phyloP scores from a whole-genome alignment of 2,888 invertebrate species.

The Steinernema scapterisci region DNA sequence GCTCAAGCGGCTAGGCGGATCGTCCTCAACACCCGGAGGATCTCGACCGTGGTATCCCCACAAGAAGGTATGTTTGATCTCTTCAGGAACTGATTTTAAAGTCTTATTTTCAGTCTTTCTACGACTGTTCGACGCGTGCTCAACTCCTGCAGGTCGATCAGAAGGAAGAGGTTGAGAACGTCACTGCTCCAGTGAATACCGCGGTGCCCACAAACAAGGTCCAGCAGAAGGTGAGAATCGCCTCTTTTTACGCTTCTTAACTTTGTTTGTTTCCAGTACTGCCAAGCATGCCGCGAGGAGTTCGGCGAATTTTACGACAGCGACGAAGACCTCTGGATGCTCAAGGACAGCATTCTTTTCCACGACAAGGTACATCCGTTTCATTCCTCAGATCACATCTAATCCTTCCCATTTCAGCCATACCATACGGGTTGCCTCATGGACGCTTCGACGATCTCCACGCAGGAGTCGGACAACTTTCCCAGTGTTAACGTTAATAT shows the following conservation, averaged over 20 bases:
- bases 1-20: conserved; percentile 75
- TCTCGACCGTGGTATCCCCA: conserved; percentile 88
- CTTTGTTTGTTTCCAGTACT: conserved; percentile 71
- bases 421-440: conserved; percentile 27
- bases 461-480: background rate
- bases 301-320: conserved; percentile 96
- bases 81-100: background rate
- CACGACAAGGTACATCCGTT: conserved; percentile 43
- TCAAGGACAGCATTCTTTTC: conserved; percentile 68
- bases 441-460: conserved; percentile 22
- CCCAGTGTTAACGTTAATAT: conserved; percentile 2
- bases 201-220: conserved; percentile 34
- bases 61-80: conserved; percentile 60
- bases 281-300: conserved; percentile 87
- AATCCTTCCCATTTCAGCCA: background rate
- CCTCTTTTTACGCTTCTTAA: background rate
- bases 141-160: background rate
- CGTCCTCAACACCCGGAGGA: conserved; percentile 77
- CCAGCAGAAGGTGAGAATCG: conserved; percentile 16
- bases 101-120: background rate
- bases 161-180: conserved; percentile 10
- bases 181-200: conserved; percentile 31
- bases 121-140: background rate
- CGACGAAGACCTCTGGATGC: conserved; percentile 95
- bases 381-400: background rate